A percentile compares a stretch with the other conserved stretches of the same genome.
phyloP scores from a whole-genome alignment of 37 sponge, comb jelly and placozoan genomes.

The Aplysina aerophoba region DNA sequence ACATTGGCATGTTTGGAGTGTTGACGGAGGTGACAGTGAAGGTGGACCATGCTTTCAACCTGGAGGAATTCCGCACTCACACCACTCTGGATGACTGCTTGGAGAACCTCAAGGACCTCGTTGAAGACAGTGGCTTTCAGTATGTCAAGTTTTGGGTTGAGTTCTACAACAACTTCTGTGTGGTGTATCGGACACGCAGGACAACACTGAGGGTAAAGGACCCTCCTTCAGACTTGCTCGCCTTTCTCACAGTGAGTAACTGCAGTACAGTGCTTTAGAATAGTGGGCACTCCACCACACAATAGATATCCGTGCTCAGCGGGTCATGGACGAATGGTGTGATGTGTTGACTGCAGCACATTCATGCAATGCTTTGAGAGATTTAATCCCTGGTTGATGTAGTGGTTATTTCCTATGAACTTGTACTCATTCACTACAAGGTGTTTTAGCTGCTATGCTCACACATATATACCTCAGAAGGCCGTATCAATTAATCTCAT shows the following conservation, averaged over 20 bases:
- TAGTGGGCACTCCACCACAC: background rate
- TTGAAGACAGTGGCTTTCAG: constrained; percentile 1
- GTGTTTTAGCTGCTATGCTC: no score
- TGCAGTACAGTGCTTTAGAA: background rate
- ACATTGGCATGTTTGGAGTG: constrained; percentile 64
- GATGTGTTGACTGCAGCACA: no score
- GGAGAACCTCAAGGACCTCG: constrained; percentile 39
- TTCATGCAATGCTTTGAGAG: no score
- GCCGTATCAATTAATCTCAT: no score
- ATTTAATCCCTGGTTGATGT: no score
- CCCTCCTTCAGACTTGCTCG: background rate
- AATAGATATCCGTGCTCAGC: background rate
- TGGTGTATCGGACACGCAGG: constrained; percentile 44
- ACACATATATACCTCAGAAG: no score
- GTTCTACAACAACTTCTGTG: constrained; percentile 60
- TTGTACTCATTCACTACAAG: no score
- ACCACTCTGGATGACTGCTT: constrained; percentile 48
- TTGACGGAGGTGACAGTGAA: constrained; percentile 50
- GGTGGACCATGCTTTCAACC: constrained; percentile 40
- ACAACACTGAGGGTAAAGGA: constrained; percentile 3
- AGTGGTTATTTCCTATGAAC: no score
- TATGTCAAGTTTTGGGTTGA: constrained; percentile 72
- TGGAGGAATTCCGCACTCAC: constrained; percentile 49
- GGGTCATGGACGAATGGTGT: background rate
- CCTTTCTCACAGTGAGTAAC: constrained; percentile 51